Percentiles rank a stretch among this genome's conserved stretches.
Conservation (phyloP, 2,888 invertebrate genomes). For the Ariolimax columbianus region DNA sequence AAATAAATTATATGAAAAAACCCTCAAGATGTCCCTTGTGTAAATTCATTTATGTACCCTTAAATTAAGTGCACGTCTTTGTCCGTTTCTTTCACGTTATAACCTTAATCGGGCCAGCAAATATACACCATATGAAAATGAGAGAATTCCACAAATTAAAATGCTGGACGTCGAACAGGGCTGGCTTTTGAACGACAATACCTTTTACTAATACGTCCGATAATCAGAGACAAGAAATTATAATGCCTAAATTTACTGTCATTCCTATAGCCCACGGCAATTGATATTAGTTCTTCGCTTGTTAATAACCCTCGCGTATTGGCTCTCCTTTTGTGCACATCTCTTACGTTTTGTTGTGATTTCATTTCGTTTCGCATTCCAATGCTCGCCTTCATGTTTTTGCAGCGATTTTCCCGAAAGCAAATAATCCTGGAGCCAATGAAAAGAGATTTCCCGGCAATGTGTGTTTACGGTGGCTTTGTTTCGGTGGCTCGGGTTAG, state of each 20-base stretch:
- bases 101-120: constrained; percentile 24
- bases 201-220: constrained; percentile 26
- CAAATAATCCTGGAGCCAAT: constrained; percentile 33
- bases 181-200: constrained; percentile 17
- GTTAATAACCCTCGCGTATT: constrained; percentile 34
- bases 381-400: constrained; percentile 35
- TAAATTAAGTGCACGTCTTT: constrained; percentile 33
- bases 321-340: constrained; percentile 22
- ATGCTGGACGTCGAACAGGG: constrained; percentile 16
- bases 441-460: constrained; percentile 34
- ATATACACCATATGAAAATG: constrained; percentile 20
- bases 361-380: constrained; percentile 39
- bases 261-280: constrained; percentile 27
- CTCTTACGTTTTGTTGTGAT: constrained; percentile 34
- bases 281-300: constrained; percentile 35
- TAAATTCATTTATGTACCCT: constrained; percentile 28
- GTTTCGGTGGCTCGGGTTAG: constrained; percentile 25
- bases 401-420: constrained; percentile 36
- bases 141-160: constrained; percentile 33
- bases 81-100: not conserved
- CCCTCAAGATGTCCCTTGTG: constrained; percentile 11
- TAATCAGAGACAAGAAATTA: constrained; percentile 29
- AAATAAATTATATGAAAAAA: constrained; percentile 12
- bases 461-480: constrained; percentile 12
- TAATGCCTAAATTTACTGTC: constrained; percentile 37